Conservation (phyloP, 2,888 invertebrate genomes). For the Sphaeridia pumilis region DNA sequence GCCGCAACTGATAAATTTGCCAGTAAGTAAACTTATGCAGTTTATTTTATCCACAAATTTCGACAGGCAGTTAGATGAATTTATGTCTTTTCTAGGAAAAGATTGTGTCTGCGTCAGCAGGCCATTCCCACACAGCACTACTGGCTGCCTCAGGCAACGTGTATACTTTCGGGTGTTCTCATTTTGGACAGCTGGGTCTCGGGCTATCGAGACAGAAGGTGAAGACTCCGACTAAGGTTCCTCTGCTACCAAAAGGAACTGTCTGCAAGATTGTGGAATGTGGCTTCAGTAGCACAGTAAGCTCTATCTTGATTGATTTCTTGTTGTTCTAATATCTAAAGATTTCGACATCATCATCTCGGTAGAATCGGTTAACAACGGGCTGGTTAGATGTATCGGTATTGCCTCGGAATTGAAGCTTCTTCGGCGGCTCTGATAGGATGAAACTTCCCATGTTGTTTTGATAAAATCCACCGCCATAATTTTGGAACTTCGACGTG, state of each 20-base stretch:
- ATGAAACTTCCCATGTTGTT: slow-evolving; percentile 4
- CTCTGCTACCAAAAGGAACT: slow-evolving; percentile 22
- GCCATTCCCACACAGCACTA: slow-evolving; percentile 82
- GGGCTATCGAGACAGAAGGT: slow-evolving; percentile 46
- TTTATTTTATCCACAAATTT: background rate
- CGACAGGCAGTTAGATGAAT: background rate
- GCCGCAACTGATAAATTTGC: slow-evolving; percentile 44
- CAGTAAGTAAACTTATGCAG: slow-evolving; percentile 2
- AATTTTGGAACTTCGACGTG: background rate
- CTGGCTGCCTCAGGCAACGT: slow-evolving; percentile 60
- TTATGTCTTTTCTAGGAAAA: slow-evolving; percentile 44
- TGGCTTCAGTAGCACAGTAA: slow-evolving; percentile 32
- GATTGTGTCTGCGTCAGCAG: slow-evolving; percentile 60
- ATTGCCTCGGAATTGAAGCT: slow-evolving; percentile 3
- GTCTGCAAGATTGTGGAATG: slow-evolving; percentile 28
- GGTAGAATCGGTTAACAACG: background rate
- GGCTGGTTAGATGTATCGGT: background rate
- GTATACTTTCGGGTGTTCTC: slow-evolving; percentile 77
- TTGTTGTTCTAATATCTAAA: background rate
- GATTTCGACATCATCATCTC: background rate
- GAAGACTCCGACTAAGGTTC: slow-evolving; percentile 28
- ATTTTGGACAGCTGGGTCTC: slow-evolving; percentile 78
- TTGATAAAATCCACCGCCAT: background rate
- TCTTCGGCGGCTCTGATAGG: slow-evolving; percentile 13
- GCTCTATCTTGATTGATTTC: slow-evolving; percentile 1